phyloP scores from a whole-genome alignment of 1,140 invertebrate species.

The Listronotus oregonensis region DNA sequence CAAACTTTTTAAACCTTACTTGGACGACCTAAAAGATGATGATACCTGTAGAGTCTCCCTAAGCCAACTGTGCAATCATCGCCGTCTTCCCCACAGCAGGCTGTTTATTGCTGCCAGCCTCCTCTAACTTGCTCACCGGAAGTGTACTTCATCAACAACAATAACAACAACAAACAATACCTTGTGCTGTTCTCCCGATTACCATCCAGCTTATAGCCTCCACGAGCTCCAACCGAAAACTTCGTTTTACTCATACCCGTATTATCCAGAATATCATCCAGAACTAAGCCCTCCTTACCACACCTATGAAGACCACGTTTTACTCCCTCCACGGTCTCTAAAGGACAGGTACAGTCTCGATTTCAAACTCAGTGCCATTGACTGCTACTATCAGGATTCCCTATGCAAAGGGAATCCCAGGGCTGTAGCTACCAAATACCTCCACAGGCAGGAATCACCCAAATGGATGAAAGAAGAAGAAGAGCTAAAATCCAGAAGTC shows the following conservation, averaged over 20 bases:
- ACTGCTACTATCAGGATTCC: conserved; percentile 59
- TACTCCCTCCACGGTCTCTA: conserved; percentile 25
- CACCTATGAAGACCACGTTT: conserved; percentile 38
- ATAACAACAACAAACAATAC: conserved; percentile 51
- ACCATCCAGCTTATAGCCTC: conserved; percentile 43
- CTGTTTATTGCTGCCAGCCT: conserved; percentile 45
- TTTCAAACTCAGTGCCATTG: conserved; percentile 61
- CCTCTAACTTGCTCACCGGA: conserved; percentile 40
- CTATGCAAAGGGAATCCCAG: conserved; percentile 64
- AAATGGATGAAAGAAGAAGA: conserved; percentile 64
- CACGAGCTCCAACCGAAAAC: conserved; percentile 49
- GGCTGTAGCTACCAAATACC: conserved; percentile 66
- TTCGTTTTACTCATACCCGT: conserved; percentile 44
- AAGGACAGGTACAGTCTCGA: conserved; percentile 58
- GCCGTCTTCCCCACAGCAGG: conserved; percentile 59
- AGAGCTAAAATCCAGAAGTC: conserved; percentile 49
- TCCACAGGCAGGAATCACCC: conserved; percentile 68
- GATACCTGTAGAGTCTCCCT: conserved; percentile 47
- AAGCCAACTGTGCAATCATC: conserved; percentile 53
- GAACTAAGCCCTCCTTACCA: conserved; percentile 25
- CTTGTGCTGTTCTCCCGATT: conserved; percentile 36
- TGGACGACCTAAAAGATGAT: conserved; percentile 63
- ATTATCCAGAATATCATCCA: conserved; percentile 32
- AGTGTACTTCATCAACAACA: conserved; percentile 45
- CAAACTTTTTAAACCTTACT: conserved; percentile 72